phyloP scores from a whole-genome alignment of 2,797 vertebrate species.

The Phalloptychus januarius region DNA sequence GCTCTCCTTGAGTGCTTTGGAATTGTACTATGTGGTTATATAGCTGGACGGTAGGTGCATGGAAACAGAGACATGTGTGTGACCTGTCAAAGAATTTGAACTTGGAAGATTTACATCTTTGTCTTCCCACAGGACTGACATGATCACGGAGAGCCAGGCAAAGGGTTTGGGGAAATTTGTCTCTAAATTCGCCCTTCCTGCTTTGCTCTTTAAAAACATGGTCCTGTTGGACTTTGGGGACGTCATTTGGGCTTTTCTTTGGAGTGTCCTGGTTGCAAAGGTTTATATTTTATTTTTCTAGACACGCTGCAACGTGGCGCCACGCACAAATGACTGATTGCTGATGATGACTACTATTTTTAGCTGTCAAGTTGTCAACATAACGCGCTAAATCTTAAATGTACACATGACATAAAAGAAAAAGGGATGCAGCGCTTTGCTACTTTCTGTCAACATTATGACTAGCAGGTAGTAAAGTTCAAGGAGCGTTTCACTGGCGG shows the following conservation, averaged over 20 bases:
- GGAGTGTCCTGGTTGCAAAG: conserved; percentile 93
- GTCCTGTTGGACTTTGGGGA: conserved; percentile 92
- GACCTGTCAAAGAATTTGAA: not conserved
- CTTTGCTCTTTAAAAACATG: conserved; percentile 97
- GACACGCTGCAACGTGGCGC: too few relatives aligned
- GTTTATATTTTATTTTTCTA: conserved; percentile 58
- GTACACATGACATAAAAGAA: too few relatives aligned
- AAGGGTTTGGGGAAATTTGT: conserved; percentile 96
- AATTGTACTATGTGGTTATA: conserved; percentile 94
- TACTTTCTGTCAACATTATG: too few relatives aligned
- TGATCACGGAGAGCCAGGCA: conserved; percentile 90
- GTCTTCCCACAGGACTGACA: conserved; percentile 75
- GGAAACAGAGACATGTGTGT: not conserved
- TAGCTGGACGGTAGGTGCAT: conserved; percentile 83
- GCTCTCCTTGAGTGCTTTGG: conserved; percentile 96
- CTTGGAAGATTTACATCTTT: not conserved
- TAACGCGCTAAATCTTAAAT: too few relatives aligned
- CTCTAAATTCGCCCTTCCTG: conserved; percentile 95
- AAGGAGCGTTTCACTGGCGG: too few relatives aligned
- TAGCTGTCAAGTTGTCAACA: too few relatives aligned
- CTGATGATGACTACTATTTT: too few relatives aligned
- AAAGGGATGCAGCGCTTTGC: too few relatives aligned
- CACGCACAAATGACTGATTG: too few relatives aligned
- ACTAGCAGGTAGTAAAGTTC: too few relatives aligned
- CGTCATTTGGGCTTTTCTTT: conserved; percentile 95